These are phyloP conservation scores for Sceloporus undulatus DNA, from an alignment of 2,113 vertebrate species.

Conservation along the genomic window DNA sequence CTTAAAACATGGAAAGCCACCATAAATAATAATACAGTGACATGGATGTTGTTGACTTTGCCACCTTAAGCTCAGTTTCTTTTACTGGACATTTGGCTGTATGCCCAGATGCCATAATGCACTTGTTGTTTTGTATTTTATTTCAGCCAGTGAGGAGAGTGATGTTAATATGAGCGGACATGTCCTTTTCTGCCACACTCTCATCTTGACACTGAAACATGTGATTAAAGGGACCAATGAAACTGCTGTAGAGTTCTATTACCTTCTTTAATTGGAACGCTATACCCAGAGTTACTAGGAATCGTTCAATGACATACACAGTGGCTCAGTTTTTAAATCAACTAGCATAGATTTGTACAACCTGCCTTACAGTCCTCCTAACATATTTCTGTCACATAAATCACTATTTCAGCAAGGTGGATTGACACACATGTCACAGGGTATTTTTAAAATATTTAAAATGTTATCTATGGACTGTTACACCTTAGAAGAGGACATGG, in stretches of 20 bases:
- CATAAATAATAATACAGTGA: conserved; percentile 17
- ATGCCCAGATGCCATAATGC: not conserved
- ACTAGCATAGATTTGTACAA: not conserved
- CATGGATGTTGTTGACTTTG: not conserved
- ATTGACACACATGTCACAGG: not conserved
- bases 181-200: not conserved
- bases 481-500: not conserved
- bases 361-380: not conserved
- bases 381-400: not conserved
- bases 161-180: conserved; percentile 8
- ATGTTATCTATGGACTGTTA: not conserved
- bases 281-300: not conserved
- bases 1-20: not conserved
- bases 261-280: conserved; percentile 2
- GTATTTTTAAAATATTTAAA: not conserved
- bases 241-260: not conserved
- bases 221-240: conserved; percentile 9
- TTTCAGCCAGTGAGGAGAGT: not conserved
- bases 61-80: conserved; percentile 13
- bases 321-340: not conserved
- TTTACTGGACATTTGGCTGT: conserved; percentile 7
- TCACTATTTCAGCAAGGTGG: not conserved
- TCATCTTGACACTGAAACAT: not conserved
- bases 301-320: not conserved
- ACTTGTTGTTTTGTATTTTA: not conserved